Percentiles rank a stretch among this genome's conserved stretches.
phyloP scores from a whole-genome alignment of 2,888 invertebrate genomes.

The Anoncus sp. region DNA sequence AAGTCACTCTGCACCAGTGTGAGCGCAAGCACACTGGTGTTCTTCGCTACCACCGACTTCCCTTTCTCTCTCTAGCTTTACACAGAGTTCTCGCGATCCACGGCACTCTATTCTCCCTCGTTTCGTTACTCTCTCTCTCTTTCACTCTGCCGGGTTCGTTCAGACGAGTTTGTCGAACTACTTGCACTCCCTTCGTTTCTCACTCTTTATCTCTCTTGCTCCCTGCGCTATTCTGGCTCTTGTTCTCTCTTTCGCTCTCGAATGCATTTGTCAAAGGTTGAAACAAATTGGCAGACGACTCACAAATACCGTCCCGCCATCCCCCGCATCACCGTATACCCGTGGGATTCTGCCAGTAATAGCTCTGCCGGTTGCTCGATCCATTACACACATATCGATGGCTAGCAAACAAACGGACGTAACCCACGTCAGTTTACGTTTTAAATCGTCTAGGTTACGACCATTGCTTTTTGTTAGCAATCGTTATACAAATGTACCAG shows the following conservation, averaged over 20 bases:
- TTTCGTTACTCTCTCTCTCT: conserved; percentile 50
- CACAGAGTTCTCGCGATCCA: conserved; percentile 30
- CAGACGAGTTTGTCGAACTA: conserved; percentile 76
- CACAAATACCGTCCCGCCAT: conserved; percentile 73
- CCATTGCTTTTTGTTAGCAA: background rate
- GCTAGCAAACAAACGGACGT: conserved; percentile 27
- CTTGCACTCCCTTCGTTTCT: conserved; percentile 66
- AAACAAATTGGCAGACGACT: conserved; percentile 81
- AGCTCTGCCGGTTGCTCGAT: conserved; percentile 6
- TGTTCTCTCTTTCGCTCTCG: conserved; percentile 64
- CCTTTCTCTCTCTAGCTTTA: conserved; percentile 1
- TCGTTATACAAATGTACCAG: background rate
- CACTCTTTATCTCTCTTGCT: conserved; percentile 6
- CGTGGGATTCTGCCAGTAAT: conserved; percentile 21
- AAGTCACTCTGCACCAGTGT: background rate
- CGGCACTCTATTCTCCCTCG: conserved; percentile 58
- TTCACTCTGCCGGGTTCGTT: conserved; percentile 61
- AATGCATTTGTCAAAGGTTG: conserved; percentile 80
- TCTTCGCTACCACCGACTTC: conserved; percentile 6
- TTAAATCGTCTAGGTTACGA: background rate
- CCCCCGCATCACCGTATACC: conserved; percentile 11
- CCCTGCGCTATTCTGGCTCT: conserved; percentile 1
- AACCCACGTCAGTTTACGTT: background rate
- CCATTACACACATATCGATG: background rate
- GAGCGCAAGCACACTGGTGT: conserved; percentile 24